Evolutionary conservation across 2,797 vertebrate genomes (phyloP).

Genomic region (Morelia viridis): DNA sequence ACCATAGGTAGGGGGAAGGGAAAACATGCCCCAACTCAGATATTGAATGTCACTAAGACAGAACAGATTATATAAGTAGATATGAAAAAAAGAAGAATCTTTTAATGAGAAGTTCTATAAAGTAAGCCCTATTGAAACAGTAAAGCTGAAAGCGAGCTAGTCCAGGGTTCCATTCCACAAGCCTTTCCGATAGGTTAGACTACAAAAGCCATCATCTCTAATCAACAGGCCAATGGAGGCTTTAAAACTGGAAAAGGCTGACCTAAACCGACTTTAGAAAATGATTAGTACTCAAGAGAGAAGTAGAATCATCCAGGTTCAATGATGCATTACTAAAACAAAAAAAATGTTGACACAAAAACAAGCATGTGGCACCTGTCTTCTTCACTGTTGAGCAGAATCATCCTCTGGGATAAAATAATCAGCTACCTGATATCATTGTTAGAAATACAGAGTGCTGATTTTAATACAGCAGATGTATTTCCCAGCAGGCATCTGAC

Average conservation of each 20-base stretch:
- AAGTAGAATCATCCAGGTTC: not conserved
- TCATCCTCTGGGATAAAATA: constrained; percentile 7
- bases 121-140: not conserved
- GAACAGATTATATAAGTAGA: not conserved
- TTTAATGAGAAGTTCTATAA: not conserved
- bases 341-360: not conserved
- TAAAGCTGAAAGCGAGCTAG: not conserved
- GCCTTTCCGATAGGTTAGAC: not conserved
- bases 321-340: constrained; percentile 7
- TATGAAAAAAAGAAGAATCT: not conserved
- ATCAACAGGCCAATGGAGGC: not conserved
- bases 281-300: not conserved
- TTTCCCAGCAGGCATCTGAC: not conserved
- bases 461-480: constrained; percentile 1
- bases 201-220: not conserved
- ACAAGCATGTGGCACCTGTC: not conserved
- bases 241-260: not conserved
- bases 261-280: not conserved
- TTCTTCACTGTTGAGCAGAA: not conserved
- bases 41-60: not conserved
- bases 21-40: not conserved
- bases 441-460: constrained; percentile 2
- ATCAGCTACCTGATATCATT: constrained; percentile 22
- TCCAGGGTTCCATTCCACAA: not conserved
- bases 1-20: not conserved